Evolutionary conservation across 2,113 vertebrate genomes (phyloP).

Genomic region (Crotalus viridis): DNA sequence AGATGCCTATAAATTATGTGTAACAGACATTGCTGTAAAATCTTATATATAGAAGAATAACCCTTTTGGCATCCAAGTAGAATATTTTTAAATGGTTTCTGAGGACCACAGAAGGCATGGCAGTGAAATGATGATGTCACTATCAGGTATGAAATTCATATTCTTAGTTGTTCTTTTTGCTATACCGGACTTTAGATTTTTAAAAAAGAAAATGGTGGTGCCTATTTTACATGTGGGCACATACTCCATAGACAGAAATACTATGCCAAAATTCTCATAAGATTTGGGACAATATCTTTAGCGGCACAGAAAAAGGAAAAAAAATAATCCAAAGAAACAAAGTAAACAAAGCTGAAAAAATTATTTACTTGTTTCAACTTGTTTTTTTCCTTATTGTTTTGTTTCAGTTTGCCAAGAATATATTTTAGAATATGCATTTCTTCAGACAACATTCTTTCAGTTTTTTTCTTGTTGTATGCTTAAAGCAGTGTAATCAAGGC

Average conservation of each 20-base stretch:
- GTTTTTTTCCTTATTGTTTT: neutral
- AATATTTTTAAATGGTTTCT: neutral
- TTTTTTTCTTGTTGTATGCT: neutral
- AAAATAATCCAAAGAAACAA: neutral
- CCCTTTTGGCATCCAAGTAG: neutral
- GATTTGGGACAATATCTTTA: neutral
- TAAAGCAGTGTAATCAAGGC: fast-evolving
- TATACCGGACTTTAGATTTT: neutral
- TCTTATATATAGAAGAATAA: neutral
- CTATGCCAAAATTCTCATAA: neutral
- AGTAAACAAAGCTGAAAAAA: neutral
- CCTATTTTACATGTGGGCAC: neutral
- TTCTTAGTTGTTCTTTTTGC: neutral
- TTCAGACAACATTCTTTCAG: neutral
- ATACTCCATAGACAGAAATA: neutral
- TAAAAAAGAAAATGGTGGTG: neutral
- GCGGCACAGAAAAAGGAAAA: neutral
- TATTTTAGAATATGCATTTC: neutral
- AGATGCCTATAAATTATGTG: neutral
- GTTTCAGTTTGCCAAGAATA: neutral
- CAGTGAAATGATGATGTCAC: neutral
- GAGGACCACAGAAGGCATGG: neutral
- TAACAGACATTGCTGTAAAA: neutral
- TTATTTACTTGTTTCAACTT: neutral
- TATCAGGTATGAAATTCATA: neutral